Evolutionary conservation across 2,113 vertebrate species (phyloP).

Genomic region (Physeter macrocephalus): DNA sequence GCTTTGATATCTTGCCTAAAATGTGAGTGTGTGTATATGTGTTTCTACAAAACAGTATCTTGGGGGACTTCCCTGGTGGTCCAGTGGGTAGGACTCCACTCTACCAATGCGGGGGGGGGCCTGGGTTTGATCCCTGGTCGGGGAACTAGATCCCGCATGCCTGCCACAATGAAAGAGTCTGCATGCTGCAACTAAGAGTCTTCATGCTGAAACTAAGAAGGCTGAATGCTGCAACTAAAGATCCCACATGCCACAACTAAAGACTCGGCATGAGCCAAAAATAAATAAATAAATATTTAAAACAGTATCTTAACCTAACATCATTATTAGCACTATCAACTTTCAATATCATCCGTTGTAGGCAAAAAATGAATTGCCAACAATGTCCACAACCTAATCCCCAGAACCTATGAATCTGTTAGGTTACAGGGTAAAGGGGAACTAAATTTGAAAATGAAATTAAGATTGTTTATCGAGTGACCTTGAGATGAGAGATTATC

Average conservation of each 20-base stretch:
- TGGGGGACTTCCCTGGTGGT: background rate
- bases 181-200: too few species aligned
- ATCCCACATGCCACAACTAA: too few species aligned
- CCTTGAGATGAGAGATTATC: background rate
- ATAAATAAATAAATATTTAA: too few species aligned
- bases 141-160: too few species aligned
- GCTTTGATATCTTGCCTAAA: background rate
- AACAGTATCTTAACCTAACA: background rate
- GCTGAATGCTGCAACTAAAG: too few species aligned
- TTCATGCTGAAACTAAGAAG: too few species aligned
- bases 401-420: background rate
- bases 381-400: background rate
- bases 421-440: background rate
- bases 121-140: too few species aligned
- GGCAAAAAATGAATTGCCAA: background rate
- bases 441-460: slow-evolving; percentile 4
- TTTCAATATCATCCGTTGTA: background rate
- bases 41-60: background rate
- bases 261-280: too few species aligned
- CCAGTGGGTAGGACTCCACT: too few species aligned
- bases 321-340: background rate
- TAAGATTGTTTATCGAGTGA: background rate
- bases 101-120: too few species aligned
- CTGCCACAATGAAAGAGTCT: too few species aligned
- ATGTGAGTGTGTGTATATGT: background rate